A percentile compares a stretch with the other conserved stretches of the same genome.
These are phyloP conservation scores for Equus quagga DNA, from an alignment of 2,113 vertebrate genomes.

Conservation along the genomic window DNA sequence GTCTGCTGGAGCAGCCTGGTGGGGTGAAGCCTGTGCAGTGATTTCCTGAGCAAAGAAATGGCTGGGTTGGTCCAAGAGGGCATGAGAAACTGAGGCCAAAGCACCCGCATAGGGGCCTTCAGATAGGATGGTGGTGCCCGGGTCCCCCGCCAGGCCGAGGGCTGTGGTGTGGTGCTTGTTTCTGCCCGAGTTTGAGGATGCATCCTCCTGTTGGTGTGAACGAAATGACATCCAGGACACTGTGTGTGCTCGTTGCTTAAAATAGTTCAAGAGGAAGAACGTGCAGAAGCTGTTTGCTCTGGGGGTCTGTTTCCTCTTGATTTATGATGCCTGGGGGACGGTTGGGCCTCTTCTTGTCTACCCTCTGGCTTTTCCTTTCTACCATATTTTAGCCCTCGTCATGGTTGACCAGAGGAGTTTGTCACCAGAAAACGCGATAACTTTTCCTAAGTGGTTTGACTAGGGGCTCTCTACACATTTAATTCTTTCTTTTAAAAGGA, in stretches of 20 bases:
- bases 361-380: conserved; percentile 58
- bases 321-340: conserved; percentile 67
- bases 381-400: conserved; percentile 4
- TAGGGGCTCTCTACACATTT: neutral
- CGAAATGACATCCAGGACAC: conserved; percentile 66
- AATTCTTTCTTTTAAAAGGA: neutral
- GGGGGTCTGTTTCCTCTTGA: conserved; percentile 65
- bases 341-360: conserved; percentile 45
- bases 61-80: neutral
- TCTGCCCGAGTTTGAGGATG: neutral
- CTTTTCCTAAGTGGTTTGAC: conserved; percentile 4
- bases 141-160: neutral
- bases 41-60: conserved; percentile 61
- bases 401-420: neutral
- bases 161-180: neutral
- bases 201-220: conserved; percentile 44
- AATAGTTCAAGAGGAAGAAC: conserved; percentile 73
- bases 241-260: conserved; percentile 68
- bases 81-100: neutral
- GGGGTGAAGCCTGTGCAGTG: neutral
- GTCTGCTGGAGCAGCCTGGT: neutral
- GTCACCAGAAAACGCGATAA: conserved; percentile 42
- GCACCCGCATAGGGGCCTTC: neutral
- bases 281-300: conserved; percentile 69
- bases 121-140: too few relatives aligned